Conservation (phyloP, 37 sponge, comb jelly and placozoan genomes). For the Diacarnus erythraeanus region DNA sequence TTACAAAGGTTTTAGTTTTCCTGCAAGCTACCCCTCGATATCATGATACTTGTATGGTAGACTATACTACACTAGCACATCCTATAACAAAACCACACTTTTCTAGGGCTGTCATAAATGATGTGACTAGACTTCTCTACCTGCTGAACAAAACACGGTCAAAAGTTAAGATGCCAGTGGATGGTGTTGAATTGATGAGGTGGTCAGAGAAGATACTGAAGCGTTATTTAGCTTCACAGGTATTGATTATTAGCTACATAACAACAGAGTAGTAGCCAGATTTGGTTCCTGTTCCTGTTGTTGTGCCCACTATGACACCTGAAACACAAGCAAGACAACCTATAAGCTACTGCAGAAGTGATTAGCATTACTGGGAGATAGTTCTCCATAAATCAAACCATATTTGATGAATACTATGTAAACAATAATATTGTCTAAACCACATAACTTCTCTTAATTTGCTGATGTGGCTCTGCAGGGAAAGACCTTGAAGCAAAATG, state of each 20-base stretch:
- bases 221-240: conserved; percentile 71
- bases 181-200: conserved; percentile 76
- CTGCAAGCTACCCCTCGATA: too few species aligned
- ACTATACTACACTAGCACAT: too few species aligned
- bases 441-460: too few species aligned
- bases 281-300: too few species aligned
- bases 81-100: too few species aligned
- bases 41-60: too few species aligned
- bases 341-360: too few species aligned
- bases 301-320: background rate
- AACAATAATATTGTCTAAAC: too few species aligned
- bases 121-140: conserved; percentile 87
- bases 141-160: conserved; percentile 85
- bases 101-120: conserved; percentile 79
- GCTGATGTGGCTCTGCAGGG: background rate
- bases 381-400: too few species aligned
- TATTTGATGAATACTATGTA: too few species aligned
- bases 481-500: background rate
- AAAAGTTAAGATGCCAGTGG: conserved; percentile 78
- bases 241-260: background rate
- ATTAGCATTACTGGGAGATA: background rate
- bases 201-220: conserved; percentile 84
- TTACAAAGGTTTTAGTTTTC: too few species aligned
- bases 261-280: background rate
- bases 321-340: background rate